These are phyloP conservation scores for Galerucella calmariensis DNA, from an alignment of 2,888 invertebrate species.

Conservation along the genomic window DNA sequence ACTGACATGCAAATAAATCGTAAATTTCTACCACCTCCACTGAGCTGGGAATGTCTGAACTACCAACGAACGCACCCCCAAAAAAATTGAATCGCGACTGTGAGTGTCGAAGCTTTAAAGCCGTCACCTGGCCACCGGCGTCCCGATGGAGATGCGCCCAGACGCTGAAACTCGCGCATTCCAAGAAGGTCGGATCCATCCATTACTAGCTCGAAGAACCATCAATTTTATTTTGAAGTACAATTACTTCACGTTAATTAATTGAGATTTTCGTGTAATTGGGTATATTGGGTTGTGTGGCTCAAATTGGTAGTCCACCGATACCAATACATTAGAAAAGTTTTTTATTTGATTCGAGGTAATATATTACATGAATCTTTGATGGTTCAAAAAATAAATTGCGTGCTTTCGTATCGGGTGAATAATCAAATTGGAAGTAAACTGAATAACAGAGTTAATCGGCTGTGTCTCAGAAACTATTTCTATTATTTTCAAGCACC, in stretches of 20 bases:
- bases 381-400: neutral
- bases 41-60: neutral
- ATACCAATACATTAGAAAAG: neutral
- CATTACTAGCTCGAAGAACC: conserved; percentile 1
- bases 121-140: conserved; percentile 22
- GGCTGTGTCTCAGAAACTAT: too few species aligned
- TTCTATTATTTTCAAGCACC: too few species aligned
- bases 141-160: conserved; percentile 26
- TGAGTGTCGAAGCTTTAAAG: neutral
- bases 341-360: neutral
- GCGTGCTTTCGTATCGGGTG: neutral
- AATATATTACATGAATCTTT: neutral
- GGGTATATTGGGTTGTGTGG: neutral
- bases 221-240: conserved; percentile 16
- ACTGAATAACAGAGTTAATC: neutral
- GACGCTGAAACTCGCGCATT: conserved; percentile 28
- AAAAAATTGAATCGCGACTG: neutral
- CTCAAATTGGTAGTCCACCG: neutral
- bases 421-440: neutral
- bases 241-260: conserved; percentile 13
- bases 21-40: conserved; percentile 1
- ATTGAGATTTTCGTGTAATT: conserved; percentile 10
- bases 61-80: conserved; percentile 7
- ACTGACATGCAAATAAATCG: neutral
- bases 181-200: conserved; percentile 22